A percentile compares a stretch with the other conserved stretches of the same genome.
Conservation (phyloP, 1,140 invertebrate genomes). For the Pachypsylla venusta region DNA sequence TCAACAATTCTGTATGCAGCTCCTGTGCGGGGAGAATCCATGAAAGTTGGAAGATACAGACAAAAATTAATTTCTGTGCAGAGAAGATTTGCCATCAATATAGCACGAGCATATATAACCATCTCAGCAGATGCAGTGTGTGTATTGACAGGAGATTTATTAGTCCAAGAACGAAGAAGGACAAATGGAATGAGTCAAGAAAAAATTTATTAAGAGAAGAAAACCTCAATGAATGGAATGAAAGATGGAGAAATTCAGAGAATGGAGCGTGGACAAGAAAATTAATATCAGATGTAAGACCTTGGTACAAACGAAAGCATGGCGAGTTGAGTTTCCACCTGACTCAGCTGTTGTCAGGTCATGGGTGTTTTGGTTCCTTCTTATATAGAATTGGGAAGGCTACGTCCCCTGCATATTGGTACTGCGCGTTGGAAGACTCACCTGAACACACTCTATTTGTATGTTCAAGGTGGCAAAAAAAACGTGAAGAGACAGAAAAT, state of each 20-base stretch:
- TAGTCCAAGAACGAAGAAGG: neutral
- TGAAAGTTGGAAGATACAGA: no score
- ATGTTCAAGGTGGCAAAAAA: neutral
- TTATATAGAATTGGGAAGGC: neutral
- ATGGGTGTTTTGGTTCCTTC: no score
- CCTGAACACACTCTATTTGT: neutral
- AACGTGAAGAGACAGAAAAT: no score
- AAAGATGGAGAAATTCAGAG: no score
- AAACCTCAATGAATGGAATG: neutral
- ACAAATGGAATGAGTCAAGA: neutral
- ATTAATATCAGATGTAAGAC: neutral
- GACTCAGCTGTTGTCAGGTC: no score
- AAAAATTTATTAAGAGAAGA: neutral
- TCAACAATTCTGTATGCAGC: conserved; percentile 8
- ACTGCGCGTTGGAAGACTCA: neutral
- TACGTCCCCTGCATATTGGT: neutral
- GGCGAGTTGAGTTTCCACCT: no score
- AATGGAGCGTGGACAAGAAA: neutral
- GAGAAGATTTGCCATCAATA: neutral
- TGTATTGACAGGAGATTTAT: neutral
- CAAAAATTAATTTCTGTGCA: neutral
- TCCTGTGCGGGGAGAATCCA: neutral
- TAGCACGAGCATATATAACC: neutral
- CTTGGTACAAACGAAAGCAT: neutral
- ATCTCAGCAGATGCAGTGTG: no score